Base-by-base conservation (phyloP, 2,888 invertebrate genomes). In the Synergus gifuensis region DNA sequence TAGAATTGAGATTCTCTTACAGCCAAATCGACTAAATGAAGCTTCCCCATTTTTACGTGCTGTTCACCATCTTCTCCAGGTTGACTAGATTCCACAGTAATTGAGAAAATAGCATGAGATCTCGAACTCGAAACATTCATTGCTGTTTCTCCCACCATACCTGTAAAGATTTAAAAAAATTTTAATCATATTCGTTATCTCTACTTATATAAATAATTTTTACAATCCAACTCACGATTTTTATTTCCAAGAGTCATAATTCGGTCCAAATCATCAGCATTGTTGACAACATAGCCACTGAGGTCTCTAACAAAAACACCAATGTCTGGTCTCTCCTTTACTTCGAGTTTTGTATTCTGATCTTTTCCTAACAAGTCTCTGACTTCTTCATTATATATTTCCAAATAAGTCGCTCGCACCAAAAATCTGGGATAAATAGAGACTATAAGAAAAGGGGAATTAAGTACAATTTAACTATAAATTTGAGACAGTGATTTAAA, bases 311-410 rank as follows among this genome's bases (percentile, higher is more conserved):
- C 99, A 92, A 98, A 99, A 5, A 99, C 99, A 3, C 99, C 99
- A 83, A 98, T 96, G 89, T 99, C 99, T 0, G 98, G 97, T 7
- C 98, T 93, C 93, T 99, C 99, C 92, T 98, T 98, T 1, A 99
- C 97, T 92, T 98, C 98, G 16, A 98, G 93, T 87, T 96, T 96
- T 88, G 95, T 95, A 86, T 95, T 96, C 49, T 98, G 97, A 92
- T 98, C 97, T 92, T 97, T 97, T 8, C 96, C 96, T 5, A 99
- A 93, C 64, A 99, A 94, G 93, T 99, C 99, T 42, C 99, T 94
- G 0, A 99, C 98, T 93, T 99, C 99, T 93, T 99, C 99, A 92
- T 99, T 99, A 93, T 99, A 99, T 83, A 99, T 99, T 94, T 99
- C 99, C 92, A 99, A 94, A 92, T 99, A 99, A 0, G 99, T 98